Percentiles rank a stretch among this genome's conserved stretches.
These are phyloP conservation scores for Geopemphigus sp. DNA, from an alignment of 1,140 invertebrate species.

Conservation along the genomic window DNA sequence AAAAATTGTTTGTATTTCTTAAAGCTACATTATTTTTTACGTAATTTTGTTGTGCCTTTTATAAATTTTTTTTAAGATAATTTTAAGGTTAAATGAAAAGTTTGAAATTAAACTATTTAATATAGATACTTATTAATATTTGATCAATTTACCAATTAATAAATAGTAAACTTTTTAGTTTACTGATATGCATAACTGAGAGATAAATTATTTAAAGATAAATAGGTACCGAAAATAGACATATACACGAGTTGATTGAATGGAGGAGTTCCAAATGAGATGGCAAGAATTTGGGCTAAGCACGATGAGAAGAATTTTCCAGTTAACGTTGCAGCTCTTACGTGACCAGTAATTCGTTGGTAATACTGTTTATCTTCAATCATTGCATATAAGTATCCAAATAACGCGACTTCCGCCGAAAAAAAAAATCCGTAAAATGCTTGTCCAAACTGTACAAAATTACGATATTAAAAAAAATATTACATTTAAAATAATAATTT, in stretches of 20 bases:
- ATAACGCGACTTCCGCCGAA: constrained; percentile 87
- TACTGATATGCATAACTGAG: too few species aligned
- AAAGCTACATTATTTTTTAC: too few species aligned
- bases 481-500: too few species aligned
- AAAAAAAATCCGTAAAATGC: constrained; percentile 76
- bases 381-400: constrained; percentile 91
- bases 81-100: too few species aligned
- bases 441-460: constrained; percentile 57
- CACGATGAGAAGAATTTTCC: constrained; percentile 45
- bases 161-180: too few species aligned
- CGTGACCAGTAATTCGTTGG: constrained; percentile 69
- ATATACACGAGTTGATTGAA: constrained; percentile 21
- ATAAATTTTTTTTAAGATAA: too few species aligned
- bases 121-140: too few species aligned
- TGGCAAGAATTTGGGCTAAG: constrained; percentile 36
- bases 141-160: too few species aligned
- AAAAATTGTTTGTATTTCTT: too few species aligned
- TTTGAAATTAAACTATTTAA: too few species aligned
- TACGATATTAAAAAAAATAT: too few species aligned
- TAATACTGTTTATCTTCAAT: constrained; percentile 70
- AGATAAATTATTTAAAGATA: background rate
- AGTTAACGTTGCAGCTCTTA: constrained; percentile 34
- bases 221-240: constrained; percentile 33
- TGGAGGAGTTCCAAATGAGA: background rate
- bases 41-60: too few species aligned